Base-by-base conservation (phyloP, 1,140 invertebrate species). In the Holcopasites calliopsidis region DNA sequence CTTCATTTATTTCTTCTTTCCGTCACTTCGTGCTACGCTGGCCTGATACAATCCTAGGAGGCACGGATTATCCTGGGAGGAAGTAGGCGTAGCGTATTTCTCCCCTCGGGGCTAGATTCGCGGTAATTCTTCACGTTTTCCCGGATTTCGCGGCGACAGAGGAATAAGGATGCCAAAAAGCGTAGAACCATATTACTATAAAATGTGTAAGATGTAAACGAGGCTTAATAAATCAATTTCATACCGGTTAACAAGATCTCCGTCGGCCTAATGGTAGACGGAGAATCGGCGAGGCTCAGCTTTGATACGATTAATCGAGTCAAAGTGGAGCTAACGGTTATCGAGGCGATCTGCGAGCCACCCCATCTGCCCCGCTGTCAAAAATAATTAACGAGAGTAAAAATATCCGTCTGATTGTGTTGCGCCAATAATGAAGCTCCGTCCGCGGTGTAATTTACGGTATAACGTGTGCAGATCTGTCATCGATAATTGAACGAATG, bases 401-500 rank as follows among this genome's bases (percentile, higher is more conserved):
- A 73, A 60, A 66, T 55, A 55, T 10, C 23, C 28, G 31, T 70
- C n/a, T 10, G 61, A 65, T 66, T 64, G 49, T 65, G 50, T 28
- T 44, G 49, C 10, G 26, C 40, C 33, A 49, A 8, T 73, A 66
- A 66, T 42, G 49, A 65, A 64, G 71, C 49, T 21, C 38, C 38
- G 16, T 55, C 61, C 16, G 21, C 28, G 28, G 21, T 18, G 71
- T 28, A 55, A 66, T 66, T 66, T 57, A 66, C 49, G 65, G 54
- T 16, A 31, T 44, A 55, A 74, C 71, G 31, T 40, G 38, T 8
- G 61, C 35, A 55, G 50, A 74, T 74, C 71, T 66, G 65, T 74
- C 71, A 74, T 74, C 71, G 61, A 66, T 74, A 74, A 74, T 74
- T 74, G 71, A 74, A 74, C 71, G 50, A 74, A 55, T 74, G 71